A percentile compares a stretch with the other conserved stretches of the same genome.
Evolutionary conservation across 2,797 vertebrate species (phyloP).

Genomic region (Schizopygopsis malacanthus): DNA sequence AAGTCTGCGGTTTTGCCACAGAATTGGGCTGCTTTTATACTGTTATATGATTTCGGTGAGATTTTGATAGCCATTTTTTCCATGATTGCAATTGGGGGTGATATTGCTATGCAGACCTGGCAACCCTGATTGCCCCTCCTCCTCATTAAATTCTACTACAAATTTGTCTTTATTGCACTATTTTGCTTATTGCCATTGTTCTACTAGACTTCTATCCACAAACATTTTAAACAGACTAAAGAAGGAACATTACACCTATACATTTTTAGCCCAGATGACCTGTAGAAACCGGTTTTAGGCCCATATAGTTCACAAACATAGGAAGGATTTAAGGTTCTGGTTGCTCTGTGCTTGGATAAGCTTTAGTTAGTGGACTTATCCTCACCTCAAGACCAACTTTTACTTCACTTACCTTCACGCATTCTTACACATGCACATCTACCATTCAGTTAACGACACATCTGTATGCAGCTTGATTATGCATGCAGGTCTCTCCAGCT

Average conservation of each 20-base stretch:
- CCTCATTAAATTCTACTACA: neutral
- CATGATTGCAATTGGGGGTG: neutral
- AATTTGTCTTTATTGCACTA: neutral
- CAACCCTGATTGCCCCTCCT: neutral
- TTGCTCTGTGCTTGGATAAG: neutral
- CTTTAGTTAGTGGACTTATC: neutral
- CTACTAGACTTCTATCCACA: neutral
- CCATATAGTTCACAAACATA: neutral
- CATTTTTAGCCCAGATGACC: neutral
- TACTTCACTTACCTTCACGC: slow-evolving; percentile 36
- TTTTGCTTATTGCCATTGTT: neutral
- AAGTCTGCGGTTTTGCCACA: neutral
- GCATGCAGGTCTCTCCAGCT: slow-evolving; percentile 69
- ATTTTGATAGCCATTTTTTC: neutral
- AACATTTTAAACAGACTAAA: neutral
- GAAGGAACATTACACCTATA: neutral
- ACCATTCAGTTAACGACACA: slow-evolving; percentile 71
- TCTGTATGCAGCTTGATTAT: slow-evolving; percentile 72
- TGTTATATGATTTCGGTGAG: neutral
- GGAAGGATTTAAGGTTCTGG: neutral
- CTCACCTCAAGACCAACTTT: slow-evolving; percentile 10
- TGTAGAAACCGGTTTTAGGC: neutral
- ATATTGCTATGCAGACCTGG: neutral
- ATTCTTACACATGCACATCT: slow-evolving; percentile 51
- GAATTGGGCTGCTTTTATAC: neutral